Base-by-base conservation (phyloP, 2,888 invertebrate species). In the Cyclophora albipunctata region DNA sequence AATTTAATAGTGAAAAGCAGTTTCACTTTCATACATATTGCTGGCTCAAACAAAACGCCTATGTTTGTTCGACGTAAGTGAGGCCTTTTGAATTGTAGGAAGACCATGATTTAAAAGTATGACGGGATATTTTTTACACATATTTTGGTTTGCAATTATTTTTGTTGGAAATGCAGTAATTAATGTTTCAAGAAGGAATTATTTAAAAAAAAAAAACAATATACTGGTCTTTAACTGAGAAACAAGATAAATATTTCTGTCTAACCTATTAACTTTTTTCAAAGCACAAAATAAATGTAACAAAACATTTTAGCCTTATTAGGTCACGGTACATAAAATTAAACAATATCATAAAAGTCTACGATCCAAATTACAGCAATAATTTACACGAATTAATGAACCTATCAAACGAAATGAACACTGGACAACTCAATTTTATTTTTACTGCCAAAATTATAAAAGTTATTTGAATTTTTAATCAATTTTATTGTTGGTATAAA, bases 11-110 rank as follows among this genome's bases (percentile, higher is more conserved):
- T 67, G 65, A 74, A 79, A 81, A 69, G 62, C 62, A 67, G 66
- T 79, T 82, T 83, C 78, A 76, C 81, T 84, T 81, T 84, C 81
- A 54, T 71, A 64, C 63, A 70, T 70, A 76, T 77, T 73, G 73
- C 73, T 66, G 59, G 61, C 58, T 63, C 56, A 4, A 57, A 57
- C 63, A 56, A 60, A 64, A 62, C 64, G 59, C 62, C 63, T 71
- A 66, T 68, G 63, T 71, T 71, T 70, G 64, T 64, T 63, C 62
- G 54, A 54, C 50, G 59, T 53, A 50, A 61, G 59, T 53, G 50
- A 61, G 61, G 70, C 69, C 72, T 70, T 73, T 66, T 57, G 55
- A 60, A 52, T 47, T 46, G 50, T 69, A 61, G 66, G 56, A 64
- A 54, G 52, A 57, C 71, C 62, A 71, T 49, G 45, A 43, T 50